Conservation (phyloP, 2,797 vertebrate species). For the Chiroxiphia lanceolata region DNA sequence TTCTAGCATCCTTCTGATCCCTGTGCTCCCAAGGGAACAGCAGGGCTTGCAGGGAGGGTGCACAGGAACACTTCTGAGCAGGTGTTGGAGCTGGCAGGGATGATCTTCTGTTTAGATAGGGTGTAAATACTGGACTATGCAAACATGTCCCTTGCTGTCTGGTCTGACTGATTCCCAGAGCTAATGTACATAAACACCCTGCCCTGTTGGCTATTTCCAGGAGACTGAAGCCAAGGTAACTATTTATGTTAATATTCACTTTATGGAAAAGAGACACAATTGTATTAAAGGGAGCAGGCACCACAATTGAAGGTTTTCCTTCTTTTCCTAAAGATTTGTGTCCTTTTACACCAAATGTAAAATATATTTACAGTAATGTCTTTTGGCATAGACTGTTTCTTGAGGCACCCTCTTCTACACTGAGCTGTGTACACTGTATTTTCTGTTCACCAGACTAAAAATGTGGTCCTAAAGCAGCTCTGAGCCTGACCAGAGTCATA, state of each 20-base stretch:
- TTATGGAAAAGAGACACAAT: constrained; percentile 15
- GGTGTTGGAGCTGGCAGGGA: neutral
- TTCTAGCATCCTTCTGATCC: neutral
- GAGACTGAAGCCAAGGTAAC: constrained; percentile 15
- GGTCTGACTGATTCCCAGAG: neutral
- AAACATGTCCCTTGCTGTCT: neutral
- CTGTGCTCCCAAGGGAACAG: neutral
- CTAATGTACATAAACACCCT: neutral
- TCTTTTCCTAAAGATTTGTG: neutral
- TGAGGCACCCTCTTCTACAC: neutral
- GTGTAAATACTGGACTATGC: neutral
- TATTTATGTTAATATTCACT: neutral
- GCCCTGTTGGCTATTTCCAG: neutral
- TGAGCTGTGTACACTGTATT: neutral
- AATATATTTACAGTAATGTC: neutral
- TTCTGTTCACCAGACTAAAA: neutral
- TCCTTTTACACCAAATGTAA: neutral
- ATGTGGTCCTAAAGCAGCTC: neutral
- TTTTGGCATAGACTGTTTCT: neutral
- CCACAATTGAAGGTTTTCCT: neutral
- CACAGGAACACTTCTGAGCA: neutral
- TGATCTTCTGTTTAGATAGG: neutral
- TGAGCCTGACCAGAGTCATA: neutral
- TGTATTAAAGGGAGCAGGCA: neutral
- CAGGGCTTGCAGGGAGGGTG: neutral